phyloP scores from a whole-genome alignment of 2,113 vertebrate genomes.

The Syngnathus typhle region DNA sequence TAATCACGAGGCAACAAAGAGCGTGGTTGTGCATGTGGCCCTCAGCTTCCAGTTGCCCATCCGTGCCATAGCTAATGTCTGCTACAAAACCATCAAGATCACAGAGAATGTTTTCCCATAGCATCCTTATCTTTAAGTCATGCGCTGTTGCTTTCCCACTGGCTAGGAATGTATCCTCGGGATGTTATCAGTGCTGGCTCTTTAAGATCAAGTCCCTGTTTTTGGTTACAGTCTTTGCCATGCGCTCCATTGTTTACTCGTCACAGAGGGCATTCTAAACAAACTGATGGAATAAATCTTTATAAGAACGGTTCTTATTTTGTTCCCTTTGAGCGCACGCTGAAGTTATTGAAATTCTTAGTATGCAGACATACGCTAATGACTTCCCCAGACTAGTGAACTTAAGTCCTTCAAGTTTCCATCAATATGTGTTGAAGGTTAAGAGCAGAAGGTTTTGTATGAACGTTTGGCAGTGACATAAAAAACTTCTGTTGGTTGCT shows the following conservation, averaged over 20 bases:
- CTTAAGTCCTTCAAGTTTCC: neutral
- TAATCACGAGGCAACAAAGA: no score
- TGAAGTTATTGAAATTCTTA: neutral
- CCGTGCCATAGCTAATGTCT: neutral
- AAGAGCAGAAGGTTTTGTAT: neutral
- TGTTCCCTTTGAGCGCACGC: conserved; percentile 14
- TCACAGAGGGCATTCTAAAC: conserved; percentile 37
- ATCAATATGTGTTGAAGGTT: neutral
- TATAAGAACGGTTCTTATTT: conserved; percentile 13
- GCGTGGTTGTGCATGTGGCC: no score
- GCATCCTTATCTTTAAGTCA: conserved; percentile 55
- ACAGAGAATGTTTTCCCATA: conserved; percentile 10
- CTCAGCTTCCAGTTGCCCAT: no score
- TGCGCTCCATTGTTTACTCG: conserved; percentile 42
- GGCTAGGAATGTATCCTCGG: conserved; percentile 58
- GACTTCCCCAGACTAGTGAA: neutral
- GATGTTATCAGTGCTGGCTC: conserved; percentile 62
- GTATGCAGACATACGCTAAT: neutral
- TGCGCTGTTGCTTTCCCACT: conserved; percentile 50
- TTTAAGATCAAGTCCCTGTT: conserved; percentile 57
- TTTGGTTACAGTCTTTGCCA: conserved; percentile 38
- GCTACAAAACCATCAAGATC: conserved; percentile 12
- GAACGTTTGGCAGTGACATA: neutral
- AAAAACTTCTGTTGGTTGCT: neutral
- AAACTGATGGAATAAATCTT: neutral